Evolutionary conservation across 2,797 vertebrate genomes (phyloP), one percentile per base, ranked within the genome.

Genomic region (Sciurus carolinensis): DNA sequence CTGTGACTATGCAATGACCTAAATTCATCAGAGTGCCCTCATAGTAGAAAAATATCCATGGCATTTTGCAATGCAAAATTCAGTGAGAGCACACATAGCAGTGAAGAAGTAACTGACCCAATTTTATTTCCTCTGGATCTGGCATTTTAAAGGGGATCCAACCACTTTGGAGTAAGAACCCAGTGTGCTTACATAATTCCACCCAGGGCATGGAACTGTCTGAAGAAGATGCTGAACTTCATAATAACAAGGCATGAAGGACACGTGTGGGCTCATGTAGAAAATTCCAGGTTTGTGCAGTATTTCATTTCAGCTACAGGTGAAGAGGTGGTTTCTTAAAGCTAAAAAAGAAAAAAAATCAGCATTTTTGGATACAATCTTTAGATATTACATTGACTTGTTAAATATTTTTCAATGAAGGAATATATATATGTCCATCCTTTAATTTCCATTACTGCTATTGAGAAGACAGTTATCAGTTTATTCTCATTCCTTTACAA

Each of bases 11-110:
- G 30, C 36, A 77, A 22, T 77, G 12, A 47, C 64, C 33, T 76
- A 28, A 69, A 76, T 44, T 82, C 57, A 28, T 91, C 50, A 81
- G 64, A 62, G 36, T 30, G 30, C 15, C 9, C 26, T 87, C 13
- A 5, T 26, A 81, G 39, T 73, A 75, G 54, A 88, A 54, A 76
- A 89, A 89, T 50, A 64, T 28, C 50, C 15, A n/a, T 30, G n/a
- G n/a, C 24, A 69, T 57, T 71, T 83, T 94, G 92, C 64, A 94
- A 81, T 73, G n/a, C 64, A 92, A 87, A 79, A 80, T 90, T 81
- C 59, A 90, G n/a, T 5, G 36, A 1, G 69, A 62, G 24, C 11
- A n/a, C 26, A n/a, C 8, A 26, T 1, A 13, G 44, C 39, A 81
- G 50, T 20, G 47, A 47, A 80, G 57, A 77, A 84, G 20, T 76